Percentiles rank a stretch among this genome's conserved stretches.
Conservation (phyloP, 1,140 invertebrate species). For the Zaprionus taronus region DNA sequence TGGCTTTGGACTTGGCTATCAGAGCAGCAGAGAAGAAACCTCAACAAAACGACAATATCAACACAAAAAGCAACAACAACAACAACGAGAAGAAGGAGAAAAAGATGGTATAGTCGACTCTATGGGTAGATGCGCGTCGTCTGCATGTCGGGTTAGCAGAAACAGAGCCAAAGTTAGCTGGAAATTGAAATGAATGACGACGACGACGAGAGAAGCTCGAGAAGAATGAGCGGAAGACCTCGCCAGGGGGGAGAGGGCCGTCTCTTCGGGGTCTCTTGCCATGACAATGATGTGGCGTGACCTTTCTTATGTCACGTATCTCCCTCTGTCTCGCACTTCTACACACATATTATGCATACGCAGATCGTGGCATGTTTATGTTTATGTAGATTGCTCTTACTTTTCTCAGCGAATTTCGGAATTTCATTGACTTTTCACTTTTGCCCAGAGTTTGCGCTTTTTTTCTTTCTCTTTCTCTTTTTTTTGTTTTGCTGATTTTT, state of each 20-base stretch:
- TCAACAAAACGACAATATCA: conserved; percentile 28
- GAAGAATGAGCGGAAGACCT: too few relatives aligned
- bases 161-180: conserved; percentile 29
- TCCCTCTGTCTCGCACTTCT: conserved; percentile 9
- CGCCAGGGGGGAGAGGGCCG: background rate
- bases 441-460: conserved; percentile 35
- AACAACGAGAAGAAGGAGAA: background rate
- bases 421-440: conserved; percentile 69
- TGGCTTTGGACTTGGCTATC: conserved; percentile 76
- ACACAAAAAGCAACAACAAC: conserved; percentile 3
- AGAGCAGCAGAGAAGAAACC: conserved; percentile 28
- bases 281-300: conserved; percentile 49
- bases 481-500: background rate
- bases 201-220: too few relatives aligned
- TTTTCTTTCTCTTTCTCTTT: too few relatives aligned
- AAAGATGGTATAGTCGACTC: conserved; percentile 1
- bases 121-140: conserved; percentile 9
- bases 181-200: conserved; percentile 48
- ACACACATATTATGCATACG: background rate
- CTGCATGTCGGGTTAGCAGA: background rate
- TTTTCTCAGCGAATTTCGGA: conserved; percentile 35
- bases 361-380: background rate
- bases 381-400: conserved; percentile 8
- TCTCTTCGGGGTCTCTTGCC: conserved; percentile 26
- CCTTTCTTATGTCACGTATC: conserved; percentile 76